Conservation (phyloP, 2,797 vertebrate genomes). For the Neomorphus geoffroyi region DNA sequence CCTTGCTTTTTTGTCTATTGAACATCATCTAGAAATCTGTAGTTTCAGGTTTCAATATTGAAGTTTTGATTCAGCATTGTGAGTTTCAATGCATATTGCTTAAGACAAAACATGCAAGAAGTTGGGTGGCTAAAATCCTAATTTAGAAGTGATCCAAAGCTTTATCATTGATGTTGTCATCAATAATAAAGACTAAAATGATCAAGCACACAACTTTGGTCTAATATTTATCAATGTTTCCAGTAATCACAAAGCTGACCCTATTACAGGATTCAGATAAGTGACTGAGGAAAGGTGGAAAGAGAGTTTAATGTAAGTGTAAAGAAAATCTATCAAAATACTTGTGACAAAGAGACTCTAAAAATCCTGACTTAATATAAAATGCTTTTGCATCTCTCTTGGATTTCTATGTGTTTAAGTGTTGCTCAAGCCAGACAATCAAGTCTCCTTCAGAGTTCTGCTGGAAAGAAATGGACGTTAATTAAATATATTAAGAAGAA, state of each 20-base stretch:
- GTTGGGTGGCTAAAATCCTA: background rate
- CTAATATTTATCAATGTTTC: background rate
- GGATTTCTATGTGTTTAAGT: background rate
- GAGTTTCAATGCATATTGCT: background rate
- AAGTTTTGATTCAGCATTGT: background rate
- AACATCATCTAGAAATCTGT: background rate
- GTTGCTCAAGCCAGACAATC: background rate
- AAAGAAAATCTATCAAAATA: background rate
- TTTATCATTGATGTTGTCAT: background rate
- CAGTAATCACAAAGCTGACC: background rate
- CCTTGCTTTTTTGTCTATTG: background rate
- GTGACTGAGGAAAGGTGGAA: background rate
- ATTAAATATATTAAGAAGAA: background rate
- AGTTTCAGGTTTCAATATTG: background rate
- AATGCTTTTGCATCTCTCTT: background rate
- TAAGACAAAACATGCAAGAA: background rate
- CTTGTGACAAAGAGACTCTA: background rate
- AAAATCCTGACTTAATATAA: background rate
- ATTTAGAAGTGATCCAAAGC: background rate
- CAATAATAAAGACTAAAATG: background rate
- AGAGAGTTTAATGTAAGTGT: background rate
- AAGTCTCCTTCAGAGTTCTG: background rate
- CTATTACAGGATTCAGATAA: background rate
- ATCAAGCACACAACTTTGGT: background rate
- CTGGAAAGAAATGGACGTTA: background rate